phyloP scores from a whole-genome alignment of 1,140 invertebrate species.

The Rhopalosiphum padi region DNA sequence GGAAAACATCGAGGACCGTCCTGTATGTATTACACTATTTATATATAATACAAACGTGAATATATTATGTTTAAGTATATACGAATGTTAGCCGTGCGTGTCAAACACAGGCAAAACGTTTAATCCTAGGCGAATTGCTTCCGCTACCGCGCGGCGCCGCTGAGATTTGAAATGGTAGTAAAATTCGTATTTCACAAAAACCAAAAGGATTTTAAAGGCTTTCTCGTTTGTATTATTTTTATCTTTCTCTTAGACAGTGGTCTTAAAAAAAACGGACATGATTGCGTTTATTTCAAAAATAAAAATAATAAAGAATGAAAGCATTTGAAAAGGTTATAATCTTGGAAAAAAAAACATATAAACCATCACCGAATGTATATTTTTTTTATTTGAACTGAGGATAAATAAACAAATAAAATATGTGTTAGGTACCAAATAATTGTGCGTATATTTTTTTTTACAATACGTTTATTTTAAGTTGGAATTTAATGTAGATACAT shows the following conservation, averaged over 20 bases:
- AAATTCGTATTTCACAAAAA: neutral
- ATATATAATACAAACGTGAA: neutral
- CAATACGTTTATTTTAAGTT: neutral
- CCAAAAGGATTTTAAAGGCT: conserved; percentile 11
- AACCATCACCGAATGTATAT: neutral
- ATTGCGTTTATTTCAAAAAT: neutral
- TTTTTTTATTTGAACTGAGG: neutral
- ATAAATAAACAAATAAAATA: neutral
- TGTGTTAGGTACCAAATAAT: neutral
- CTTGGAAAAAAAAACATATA: neutral
- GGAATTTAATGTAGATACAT: neutral
- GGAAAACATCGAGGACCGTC: neutral
- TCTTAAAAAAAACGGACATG: conserved; percentile 12
- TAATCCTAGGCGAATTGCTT: conserved; percentile 2
- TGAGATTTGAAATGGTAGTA: neutral
- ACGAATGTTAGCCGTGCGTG: neutral
- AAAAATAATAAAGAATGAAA: neutral
- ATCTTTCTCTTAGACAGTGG: neutral
- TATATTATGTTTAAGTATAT: neutral
- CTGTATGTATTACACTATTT: neutral
- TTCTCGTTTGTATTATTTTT: neutral
- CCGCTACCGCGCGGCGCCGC: too few relatives aligned
- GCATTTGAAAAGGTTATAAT: neutral
- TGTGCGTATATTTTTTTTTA: neutral
- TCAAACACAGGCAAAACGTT: neutral